Conservation (phyloP, 1,140 invertebrate species). For the Calosoma granatense region DNA sequence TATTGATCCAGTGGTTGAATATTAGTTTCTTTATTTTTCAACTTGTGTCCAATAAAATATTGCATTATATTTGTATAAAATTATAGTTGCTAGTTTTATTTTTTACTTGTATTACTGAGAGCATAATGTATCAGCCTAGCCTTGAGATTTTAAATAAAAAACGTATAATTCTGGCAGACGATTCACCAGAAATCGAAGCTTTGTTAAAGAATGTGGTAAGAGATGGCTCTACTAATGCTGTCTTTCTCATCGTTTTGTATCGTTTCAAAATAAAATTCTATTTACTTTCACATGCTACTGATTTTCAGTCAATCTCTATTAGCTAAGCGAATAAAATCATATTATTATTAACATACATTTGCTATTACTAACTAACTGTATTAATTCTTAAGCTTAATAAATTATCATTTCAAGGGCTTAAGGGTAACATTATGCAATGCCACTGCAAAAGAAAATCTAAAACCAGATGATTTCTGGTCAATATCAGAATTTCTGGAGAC, state of each 20-base stretch:
- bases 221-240: conserved; percentile 19
- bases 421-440: conserved; percentile 67
- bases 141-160: conserved; percentile 51
- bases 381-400: too few species aligned
- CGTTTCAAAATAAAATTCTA: conserved; percentile 14
- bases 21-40: too few species aligned
- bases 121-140: neutral
- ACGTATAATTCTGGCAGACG: conserved; percentile 69
- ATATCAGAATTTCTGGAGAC: conserved; percentile 69
- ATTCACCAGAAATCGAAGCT: conserved; percentile 67
- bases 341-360: neutral
- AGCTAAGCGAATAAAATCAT: neutral
- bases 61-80: conserved; percentile 11
- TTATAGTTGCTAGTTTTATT: conserved; percentile 12
- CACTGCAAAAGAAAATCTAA: conserved; percentile 75
- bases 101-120: conserved; percentile 13
- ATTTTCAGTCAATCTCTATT: neutral
- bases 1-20: too few species aligned
- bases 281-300: conserved; percentile 11
- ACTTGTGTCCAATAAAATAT: too few species aligned
- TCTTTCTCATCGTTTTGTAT: neutral
- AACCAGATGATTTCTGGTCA: conserved; percentile 43
- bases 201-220: conserved; percentile 67
- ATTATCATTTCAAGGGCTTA: conserved; percentile 56
- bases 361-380: conserved; percentile 16